Evolutionary conservation across 2,797 vertebrate genomes (phyloP).

Genomic region (Avahi laniger): DNA sequence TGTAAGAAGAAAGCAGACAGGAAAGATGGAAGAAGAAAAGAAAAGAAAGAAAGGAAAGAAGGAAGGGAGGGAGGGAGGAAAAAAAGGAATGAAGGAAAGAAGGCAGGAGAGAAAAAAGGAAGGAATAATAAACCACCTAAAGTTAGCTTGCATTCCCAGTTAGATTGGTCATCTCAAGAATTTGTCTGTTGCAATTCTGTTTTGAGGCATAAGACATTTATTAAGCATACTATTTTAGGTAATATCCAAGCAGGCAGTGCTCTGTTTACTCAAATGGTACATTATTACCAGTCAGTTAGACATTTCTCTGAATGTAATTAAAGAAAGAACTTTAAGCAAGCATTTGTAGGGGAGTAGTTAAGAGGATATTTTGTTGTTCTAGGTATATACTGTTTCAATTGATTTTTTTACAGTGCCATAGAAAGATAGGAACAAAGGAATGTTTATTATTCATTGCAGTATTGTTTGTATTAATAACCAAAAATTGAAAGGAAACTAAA

Average conservation of each 20-base stretch:
- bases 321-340: constrained; percentile 3
- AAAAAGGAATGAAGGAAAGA: neutral
- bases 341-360: neutral
- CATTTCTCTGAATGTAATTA: neutral
- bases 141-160: neutral
- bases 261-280: neutral
- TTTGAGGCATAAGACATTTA: constrained; percentile 34
- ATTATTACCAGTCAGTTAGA: neutral
- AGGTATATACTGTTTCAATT: neutral
- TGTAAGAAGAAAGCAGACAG: neutral
- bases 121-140: neutral
- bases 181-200: constrained; percentile 13
- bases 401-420: neutral
- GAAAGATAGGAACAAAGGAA: neutral
- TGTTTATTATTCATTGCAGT: neutral
- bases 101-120: neutral
- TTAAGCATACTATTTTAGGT: constrained; percentile 45
- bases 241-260: neutral
- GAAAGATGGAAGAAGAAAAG: neutral
- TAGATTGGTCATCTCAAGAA: constrained; percentile 1
- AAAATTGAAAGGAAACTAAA: constrained; percentile 17
- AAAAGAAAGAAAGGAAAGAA: neutral
- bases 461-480: neutral
- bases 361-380: constrained; percentile 3
- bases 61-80: neutral